Evolutionary conservation across 2,888 invertebrate genomes (phyloP), one percentile per base, ranked within the genome.

Genomic region (Pyrocoelia pectoralis): DNA sequence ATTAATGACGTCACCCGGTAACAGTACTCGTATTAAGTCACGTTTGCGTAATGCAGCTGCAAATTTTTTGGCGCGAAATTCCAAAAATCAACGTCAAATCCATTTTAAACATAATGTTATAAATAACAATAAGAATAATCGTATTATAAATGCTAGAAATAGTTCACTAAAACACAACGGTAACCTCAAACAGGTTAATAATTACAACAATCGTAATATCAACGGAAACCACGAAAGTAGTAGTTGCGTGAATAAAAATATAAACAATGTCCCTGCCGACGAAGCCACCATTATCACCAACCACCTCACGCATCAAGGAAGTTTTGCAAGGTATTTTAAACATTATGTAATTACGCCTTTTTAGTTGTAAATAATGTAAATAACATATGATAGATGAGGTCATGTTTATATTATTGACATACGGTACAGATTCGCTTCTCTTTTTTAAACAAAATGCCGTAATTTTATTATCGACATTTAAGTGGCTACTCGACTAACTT

Each of bases 1-100:
- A 72, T 70, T 75, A 55, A 80, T 85, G 73, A 83, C 84, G 78
- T 82, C 84, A 74, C 81, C 83, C 60, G 83, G 80, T 71, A 83
- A 81, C 70, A 83, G 78, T 73, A 81, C 68, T 50, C 70, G 72
- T 19, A 65, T 72, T 55, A 68, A 82, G 82, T 57, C 82, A 82
- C 73, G 78, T 82, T 83, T 66, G 83, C 84, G 79, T 81, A 84
- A 76, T 78, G 84, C 77, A 24, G 70, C 69, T 33, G 65, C 67
- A 6, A 70, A 58, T 55, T 57, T 69, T 64, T 68, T 71, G 58
- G 64, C 69, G 60, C 63, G 70, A 33, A 68, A 38, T 58, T 69
- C 69, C 28, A 68, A 65, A 59, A 62, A 52, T 55, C 68, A 66
- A 4, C 60, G 55, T 29, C 15, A 49, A 9, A 55, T 51, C 14